These are phyloP conservation scores for Drosophila subquinaria DNA, from an alignment of 2,888 invertebrate genomes.

Conservation along the genomic window DNA sequence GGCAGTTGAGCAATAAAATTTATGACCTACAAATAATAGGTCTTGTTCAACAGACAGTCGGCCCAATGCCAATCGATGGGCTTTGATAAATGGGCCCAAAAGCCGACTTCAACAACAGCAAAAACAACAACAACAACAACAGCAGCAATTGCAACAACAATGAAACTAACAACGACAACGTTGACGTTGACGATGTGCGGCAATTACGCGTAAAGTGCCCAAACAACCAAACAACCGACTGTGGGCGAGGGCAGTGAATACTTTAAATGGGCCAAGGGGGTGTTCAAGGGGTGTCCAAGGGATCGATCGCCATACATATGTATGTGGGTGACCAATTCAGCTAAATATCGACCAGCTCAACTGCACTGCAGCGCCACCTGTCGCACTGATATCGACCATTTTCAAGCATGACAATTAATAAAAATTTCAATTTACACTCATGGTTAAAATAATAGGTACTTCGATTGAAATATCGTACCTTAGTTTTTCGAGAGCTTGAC, in stretches of 20 bases:
- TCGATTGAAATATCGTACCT: no score
- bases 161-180: conserved; percentile 10
- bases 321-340: conserved; percentile 41
- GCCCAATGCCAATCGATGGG: conserved; percentile 59
- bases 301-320: conserved; percentile 21
- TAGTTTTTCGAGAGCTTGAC: no score
- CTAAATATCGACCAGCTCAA: conserved; percentile 25
- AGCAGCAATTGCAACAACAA: conserved; percentile 29
- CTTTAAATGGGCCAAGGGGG: not conserved
- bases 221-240: conserved; percentile 61
- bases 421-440: not conserved
- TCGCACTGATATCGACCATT: conserved; percentile 35
- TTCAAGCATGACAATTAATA: conserved; percentile 1
- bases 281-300: not conserved
- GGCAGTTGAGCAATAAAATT: conserved; percentile 85
- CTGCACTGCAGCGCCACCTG: conserved; percentile 51
- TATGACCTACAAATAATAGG: conserved; percentile 85
- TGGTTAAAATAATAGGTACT: not conserved
- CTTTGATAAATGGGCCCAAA: conserved; percentile 68
- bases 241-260: conserved; percentile 4
- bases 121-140: conserved; percentile 12
- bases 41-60: conserved; percentile 60
- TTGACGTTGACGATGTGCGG: conserved; percentile 59
- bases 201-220: conserved; percentile 74
- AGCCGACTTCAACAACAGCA: conserved; percentile 45